Evolutionary conservation across 2,888 invertebrate species (phyloP), one percentile per base, ranked within the genome.

Genomic region (Volucella bombylans): DNA sequence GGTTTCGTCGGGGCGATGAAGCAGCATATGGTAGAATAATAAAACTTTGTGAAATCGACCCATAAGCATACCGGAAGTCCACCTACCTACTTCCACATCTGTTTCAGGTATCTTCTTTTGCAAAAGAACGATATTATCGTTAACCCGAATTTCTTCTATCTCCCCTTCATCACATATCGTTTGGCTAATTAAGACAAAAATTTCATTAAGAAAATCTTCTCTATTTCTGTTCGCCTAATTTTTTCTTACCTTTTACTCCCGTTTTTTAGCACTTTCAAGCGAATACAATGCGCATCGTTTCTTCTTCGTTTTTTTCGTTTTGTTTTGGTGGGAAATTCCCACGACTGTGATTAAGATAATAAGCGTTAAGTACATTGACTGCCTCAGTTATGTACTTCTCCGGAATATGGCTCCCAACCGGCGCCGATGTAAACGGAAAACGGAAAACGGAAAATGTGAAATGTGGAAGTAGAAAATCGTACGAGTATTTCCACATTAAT

Each of bases 281-380:
- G 4, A 71, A 41, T 41, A 76, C 65, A 82, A 82, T 82, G 52
- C 65, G 43, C 62, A 47, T 52, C 49, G 15, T 18, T 55, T 73
- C 68, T 68, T 68, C 50, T 72, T 47, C 6, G 47, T 45, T 14
- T 39, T 23, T 31, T 31, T 49, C 12, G 18, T 65, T 59, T 47
- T 49, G 6, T 62, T 73, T 65, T 65, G 23, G 65, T 83, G 82
- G 59, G 82, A 83, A 69, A 41, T 83, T 83, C 82, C 69, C 82
- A 83, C 82, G 55, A 74, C n/a, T 59, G 79, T 73, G 68, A 69
- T 74, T 73, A 71, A 79, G 74, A 67, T 54, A 59, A 41, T 68
- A 67, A 71, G 50, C 43, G 15, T 18, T 31, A 61, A 64, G 54
- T 72, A 77, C 82, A 82, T 43, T 62, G 67, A 72, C 67, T 77